Evolutionary conservation across 2,113 vertebrate species (phyloP).

Genomic region (Oreochromis niloticus): DNA sequence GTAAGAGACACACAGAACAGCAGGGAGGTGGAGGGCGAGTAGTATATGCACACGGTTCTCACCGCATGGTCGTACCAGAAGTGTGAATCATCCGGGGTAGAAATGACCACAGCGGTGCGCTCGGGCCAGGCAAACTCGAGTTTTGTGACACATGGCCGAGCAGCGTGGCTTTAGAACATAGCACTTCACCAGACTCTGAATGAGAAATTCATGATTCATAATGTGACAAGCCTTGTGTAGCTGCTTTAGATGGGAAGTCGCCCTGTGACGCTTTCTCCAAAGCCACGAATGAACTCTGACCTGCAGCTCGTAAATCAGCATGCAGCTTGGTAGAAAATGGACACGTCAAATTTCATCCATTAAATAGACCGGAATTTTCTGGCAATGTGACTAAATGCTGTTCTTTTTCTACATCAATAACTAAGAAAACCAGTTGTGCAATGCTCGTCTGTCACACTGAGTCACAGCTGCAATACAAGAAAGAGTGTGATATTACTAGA

Average conservation of each 20-base stretch:
- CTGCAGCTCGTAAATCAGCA: background rate
- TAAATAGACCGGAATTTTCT: background rate
- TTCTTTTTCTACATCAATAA: background rate
- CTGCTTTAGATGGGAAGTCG: background rate
- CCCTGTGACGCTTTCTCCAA: background rate
- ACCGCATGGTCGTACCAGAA: constrained; percentile 50
- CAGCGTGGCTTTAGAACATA: background rate
- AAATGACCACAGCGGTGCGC: background rate
- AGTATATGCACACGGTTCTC: constrained; percentile 24
- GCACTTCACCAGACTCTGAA: background rate
- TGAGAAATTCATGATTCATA: background rate
- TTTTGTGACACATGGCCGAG: background rate
- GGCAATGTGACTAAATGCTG: background rate
- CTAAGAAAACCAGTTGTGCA: background rate
- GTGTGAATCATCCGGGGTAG: constrained; percentile 59
- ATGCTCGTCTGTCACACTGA: background rate
- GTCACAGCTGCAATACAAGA: background rate
- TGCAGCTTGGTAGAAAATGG: background rate
- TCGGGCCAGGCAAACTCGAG: background rate
- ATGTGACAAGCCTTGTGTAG: background rate
- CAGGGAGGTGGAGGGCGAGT: constrained; percentile 2
- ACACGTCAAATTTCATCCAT: background rate
- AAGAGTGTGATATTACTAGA: background rate
- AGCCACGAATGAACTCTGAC: background rate
- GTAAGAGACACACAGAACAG: background rate